These are phyloP conservation scores for Panthera leo DNA, from an alignment of 2,113 vertebrate species.

Conservation along the genomic window DNA sequence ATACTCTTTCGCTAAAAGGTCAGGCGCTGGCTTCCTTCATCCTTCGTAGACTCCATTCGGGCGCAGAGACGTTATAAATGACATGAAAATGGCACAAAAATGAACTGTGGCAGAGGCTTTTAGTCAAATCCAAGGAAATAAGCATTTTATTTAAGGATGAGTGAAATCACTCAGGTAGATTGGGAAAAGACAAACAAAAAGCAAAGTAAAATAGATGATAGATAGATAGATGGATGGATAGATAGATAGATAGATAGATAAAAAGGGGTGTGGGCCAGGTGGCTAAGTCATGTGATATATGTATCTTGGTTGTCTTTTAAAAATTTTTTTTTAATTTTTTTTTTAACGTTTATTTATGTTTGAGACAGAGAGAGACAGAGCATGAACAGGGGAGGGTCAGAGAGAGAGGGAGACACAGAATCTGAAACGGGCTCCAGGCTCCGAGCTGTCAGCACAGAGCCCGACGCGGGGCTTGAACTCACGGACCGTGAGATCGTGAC, in stretches of 20 bases:
- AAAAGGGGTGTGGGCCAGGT: neutral
- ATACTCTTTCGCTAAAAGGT: too few relatives aligned
- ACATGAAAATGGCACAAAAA: neutral
- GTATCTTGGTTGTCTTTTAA: neutral
- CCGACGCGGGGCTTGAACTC: too few relatives aligned
- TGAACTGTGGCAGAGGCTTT: neutral
- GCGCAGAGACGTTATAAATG: rapidly evolving
- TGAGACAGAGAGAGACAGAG: too few relatives aligned
- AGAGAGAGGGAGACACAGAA: too few relatives aligned
- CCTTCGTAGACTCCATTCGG: neutral
- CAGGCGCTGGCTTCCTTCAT: neutral
- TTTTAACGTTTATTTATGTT: too few relatives aligned
- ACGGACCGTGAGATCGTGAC: too few relatives aligned
- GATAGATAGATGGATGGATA: neutral
- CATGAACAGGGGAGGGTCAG: too few relatives aligned
- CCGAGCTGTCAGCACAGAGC: too few relatives aligned
- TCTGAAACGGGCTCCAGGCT: too few relatives aligned
- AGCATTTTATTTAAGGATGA: neutral
- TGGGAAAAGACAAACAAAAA: neutral
- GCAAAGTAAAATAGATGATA: neutral
- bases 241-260: too few relatives aligned
- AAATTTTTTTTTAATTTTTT: too few relatives aligned
- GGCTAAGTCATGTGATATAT: neutral
- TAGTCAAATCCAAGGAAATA: neutral
- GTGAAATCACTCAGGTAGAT: neutral